Percentiles rank a stretch among this genome's conserved stretches.
These are phyloP conservation scores for Scopus umbretta DNA, from an alignment of 2,113 vertebrate species.

Conservation along the genomic window DNA sequence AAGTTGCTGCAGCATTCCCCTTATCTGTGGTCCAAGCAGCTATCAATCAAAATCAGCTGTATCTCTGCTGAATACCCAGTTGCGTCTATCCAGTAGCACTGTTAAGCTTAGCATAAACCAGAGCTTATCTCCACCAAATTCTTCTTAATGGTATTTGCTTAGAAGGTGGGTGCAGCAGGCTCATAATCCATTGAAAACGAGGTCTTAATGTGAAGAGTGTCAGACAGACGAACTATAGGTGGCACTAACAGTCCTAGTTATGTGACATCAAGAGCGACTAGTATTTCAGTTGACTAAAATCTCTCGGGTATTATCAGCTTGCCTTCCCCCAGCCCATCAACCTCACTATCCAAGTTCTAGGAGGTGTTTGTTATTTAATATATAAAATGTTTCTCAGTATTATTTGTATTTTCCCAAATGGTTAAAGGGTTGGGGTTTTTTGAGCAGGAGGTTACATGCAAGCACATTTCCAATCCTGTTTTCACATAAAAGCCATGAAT, in stretches of 20 bases:
- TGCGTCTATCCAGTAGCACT: background rate
- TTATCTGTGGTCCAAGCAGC: background rate
- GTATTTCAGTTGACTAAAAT: background rate
- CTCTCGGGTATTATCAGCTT: background rate
- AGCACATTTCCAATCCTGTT: background rate
- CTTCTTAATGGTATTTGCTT: background rate
- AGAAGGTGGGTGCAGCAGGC: background rate
- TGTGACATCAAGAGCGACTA: background rate
- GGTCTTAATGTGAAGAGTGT: background rate
- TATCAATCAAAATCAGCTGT: background rate
- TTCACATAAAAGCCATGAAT: background rate
- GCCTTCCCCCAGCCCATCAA: background rate
- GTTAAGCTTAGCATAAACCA: background rate
- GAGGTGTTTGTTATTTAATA: background rate
- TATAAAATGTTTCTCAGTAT: background rate
- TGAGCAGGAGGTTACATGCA: background rate
- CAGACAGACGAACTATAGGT: conserved; percentile 22
- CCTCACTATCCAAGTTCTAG: background rate
- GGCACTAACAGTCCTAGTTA: conserved; percentile 10
- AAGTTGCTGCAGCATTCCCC: rapidly evolving
- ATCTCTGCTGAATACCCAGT: background rate
- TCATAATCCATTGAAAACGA: background rate
- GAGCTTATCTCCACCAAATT: background rate
- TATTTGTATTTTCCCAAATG: background rate
- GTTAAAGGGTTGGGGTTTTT: background rate